Percentiles rank a stretch among this genome's conserved stretches.
Conservation (phyloP, 53 echinoderm and acorn worm species). For the Luidia sarsii region DNA sequence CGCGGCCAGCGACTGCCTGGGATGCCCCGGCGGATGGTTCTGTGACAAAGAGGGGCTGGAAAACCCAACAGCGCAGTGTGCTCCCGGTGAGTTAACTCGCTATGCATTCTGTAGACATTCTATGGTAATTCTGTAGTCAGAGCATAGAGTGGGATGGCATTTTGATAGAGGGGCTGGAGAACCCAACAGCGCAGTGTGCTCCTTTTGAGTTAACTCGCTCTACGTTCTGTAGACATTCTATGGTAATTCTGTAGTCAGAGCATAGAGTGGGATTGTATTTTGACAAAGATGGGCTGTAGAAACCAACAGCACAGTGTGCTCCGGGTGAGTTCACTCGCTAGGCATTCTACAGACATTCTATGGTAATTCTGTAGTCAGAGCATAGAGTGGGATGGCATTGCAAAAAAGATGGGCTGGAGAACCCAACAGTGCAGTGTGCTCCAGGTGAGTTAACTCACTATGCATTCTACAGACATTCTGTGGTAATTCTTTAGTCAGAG, state of each 20-base stretch:
- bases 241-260: conserved; percentile 74
- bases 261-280: conserved; percentile 79
- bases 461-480: conserved; percentile 65
- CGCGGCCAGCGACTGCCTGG: conserved; percentile 74
- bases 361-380: conserved; percentile 73
- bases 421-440: conserved; percentile 76
- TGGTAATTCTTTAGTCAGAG: conserved; percentile 74
- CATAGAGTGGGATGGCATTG: conserved; percentile 80
- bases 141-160: conserved; percentile 43
- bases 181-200: conserved; percentile 74
- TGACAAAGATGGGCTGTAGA: conserved; percentile 79
- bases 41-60: conserved; percentile 88
- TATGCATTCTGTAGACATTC: background rate
- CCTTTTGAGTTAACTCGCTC: conserved; percentile 85
- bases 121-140: conserved; percentile 55
- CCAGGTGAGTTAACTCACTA: conserved; percentile 85
- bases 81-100: conserved; percentile 62
- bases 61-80: conserved; percentile 73
- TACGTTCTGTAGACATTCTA: conserved; percentile 65
- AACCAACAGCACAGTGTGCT: conserved; percentile 74
- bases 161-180: conserved; percentile 68
- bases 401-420: conserved; percentile 78
- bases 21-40: conserved; percentile 81
- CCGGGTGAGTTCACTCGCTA: conserved; percentile 85
- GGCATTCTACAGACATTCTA: conserved; percentile 65